Conservation (phyloP, 2,888 invertebrate genomes). For the Diarsia mendica region DNA sequence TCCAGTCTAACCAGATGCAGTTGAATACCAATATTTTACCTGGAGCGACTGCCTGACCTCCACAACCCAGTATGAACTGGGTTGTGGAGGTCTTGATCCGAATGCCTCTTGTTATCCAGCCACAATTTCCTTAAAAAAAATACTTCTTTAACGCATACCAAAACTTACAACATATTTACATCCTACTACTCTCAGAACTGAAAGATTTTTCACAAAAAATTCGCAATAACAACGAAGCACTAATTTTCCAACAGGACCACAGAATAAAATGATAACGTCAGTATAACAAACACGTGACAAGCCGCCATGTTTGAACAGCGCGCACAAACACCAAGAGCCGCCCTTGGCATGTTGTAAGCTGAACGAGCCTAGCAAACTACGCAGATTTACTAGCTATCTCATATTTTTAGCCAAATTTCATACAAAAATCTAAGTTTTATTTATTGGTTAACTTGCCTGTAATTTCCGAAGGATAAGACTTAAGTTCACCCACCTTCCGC, state of each 20-base stretch:
- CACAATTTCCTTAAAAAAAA: not conserved
- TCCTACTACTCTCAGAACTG: not conserved
- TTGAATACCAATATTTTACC: too few species aligned
- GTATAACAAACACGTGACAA: constrained; percentile 22
- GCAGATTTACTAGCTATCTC: constrained; percentile 4
- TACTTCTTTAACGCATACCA: not conserved
- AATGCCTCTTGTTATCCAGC: too few species aligned
- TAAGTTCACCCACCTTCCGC: too few species aligned
- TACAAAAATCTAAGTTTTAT: not conserved
- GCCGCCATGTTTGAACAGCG: constrained; percentile 51
- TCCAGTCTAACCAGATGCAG: too few species aligned
- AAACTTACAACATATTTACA: not conserved
- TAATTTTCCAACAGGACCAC: not conserved
- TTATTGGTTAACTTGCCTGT: too few species aligned
- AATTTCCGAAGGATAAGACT: too few species aligned
- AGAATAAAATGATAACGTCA: constrained; percentile 20
- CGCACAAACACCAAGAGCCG: constrained; percentile 32
- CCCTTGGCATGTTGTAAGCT: constrained; percentile 62
- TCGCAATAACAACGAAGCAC: too few species aligned
- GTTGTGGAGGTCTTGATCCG: too few species aligned
- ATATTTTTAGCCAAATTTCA: constrained; percentile 1
- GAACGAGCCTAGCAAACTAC: constrained; percentile 29
- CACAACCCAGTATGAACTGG: too few species aligned
- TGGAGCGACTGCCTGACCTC: too few species aligned
- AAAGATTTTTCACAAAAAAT: not conserved